phyloP scores from a whole-genome alignment of 2,113 vertebrate genomes.

The Pangasianodon hypophthalmus region DNA sequence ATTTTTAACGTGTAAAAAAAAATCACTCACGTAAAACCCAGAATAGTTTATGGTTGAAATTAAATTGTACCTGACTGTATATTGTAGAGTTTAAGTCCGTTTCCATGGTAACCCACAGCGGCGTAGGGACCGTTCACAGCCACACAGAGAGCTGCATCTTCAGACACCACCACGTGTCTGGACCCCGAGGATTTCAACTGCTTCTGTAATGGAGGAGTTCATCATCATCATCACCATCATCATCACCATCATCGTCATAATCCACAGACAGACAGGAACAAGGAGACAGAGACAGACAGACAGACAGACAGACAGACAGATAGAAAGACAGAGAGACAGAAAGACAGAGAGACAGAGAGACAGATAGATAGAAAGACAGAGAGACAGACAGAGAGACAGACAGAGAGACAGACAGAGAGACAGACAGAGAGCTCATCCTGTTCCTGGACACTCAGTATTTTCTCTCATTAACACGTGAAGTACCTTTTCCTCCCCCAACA shows the following conservation, averaged over 20 bases:
- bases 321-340: not conserved
- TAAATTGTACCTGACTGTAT: constrained; percentile 69
- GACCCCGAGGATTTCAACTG: constrained; percentile 48
- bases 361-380: not conserved
- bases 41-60: not conserved
- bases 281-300: not conserved
- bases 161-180: not conserved
- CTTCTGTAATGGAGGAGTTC: constrained; percentile 32
- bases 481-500: constrained; percentile 63
- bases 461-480: not conserved
- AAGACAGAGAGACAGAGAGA: not conserved
- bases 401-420: not conserved
- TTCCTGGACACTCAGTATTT: not conserved
- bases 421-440: not conserved
- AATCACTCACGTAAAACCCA: not conserved
- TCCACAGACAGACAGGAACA: not conserved
- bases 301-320: not conserved
- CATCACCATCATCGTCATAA: no score
- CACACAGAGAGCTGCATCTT: constrained; percentile 75
- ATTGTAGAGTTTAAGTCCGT: constrained; percentile 75
- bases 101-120: constrained; percentile 79
- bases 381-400: not conserved
- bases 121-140: constrained; percentile 66
- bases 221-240: not conserved
- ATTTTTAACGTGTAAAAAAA: not conserved